phyloP scores from a whole-genome alignment of 2,113 vertebrate species.

The Tonatia bakeri region DNA sequence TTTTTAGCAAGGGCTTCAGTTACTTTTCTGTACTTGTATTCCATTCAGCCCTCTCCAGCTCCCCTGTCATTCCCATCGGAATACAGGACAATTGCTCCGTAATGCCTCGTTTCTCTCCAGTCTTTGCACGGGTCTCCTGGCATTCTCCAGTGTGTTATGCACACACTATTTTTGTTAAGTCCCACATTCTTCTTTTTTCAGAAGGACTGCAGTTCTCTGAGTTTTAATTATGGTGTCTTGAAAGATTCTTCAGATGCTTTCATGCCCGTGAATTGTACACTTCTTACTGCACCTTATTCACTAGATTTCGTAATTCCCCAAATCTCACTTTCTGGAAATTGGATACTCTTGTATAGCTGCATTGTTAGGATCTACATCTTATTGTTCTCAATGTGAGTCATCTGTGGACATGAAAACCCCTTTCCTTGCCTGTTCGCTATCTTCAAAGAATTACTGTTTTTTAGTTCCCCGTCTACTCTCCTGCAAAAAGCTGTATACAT shows the following conservation, averaged over 20 bases:
- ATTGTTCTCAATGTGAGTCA: slow-evolving; percentile 24
- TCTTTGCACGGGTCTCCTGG: not conserved
- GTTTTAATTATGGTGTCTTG: slow-evolving; percentile 70
- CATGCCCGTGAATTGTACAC: slow-evolving; percentile 63
- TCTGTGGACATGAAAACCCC: slow-evolving; percentile 6
- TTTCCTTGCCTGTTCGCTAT: not conserved
- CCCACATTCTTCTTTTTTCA: slow-evolving; percentile 58
- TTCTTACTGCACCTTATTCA: slow-evolving; percentile 66
- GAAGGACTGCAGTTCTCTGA: slow-evolving; percentile 49
- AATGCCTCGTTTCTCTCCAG: not conserved
- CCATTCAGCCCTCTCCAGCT: not conserved
- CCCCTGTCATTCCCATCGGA: not conserved
- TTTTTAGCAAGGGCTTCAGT: not conserved
- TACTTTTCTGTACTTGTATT: not conserved
- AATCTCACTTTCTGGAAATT: slow-evolving; percentile 69
- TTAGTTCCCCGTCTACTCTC: not conserved
- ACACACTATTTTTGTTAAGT: slow-evolving; percentile 13
- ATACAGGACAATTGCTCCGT: not conserved
- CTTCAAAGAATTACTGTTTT: slow-evolving; percentile 9
- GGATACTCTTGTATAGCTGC: slow-evolving; percentile 60
- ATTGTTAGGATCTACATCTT: slow-evolving; percentile 43
- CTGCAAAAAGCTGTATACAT: not conserved
- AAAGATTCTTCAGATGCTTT: slow-evolving; percentile 63
- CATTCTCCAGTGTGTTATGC: not conserved
- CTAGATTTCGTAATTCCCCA: slow-evolving; percentile 66